These are phyloP conservation scores for Chroicocephalus ridibundus DNA, from an alignment of 2,113 vertebrate genomes.

Conservation along the genomic window DNA sequence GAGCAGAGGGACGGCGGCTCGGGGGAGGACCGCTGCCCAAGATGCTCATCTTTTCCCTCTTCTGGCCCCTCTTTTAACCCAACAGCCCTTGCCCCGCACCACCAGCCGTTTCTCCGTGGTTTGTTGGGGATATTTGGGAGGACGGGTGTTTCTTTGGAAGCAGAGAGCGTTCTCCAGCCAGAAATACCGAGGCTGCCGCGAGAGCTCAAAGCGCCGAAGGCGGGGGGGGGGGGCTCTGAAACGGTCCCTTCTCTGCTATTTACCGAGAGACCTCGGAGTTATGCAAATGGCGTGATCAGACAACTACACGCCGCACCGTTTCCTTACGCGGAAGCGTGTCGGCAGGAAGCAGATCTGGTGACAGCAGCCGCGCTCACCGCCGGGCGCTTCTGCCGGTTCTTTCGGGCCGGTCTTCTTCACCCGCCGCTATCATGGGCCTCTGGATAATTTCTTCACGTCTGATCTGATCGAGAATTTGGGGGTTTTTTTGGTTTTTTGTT, in stretches of 20 bases:
- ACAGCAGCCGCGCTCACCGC: background rate
- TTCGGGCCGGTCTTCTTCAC: background rate
- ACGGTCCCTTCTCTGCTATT: background rate
- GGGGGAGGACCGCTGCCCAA: rapidly evolving
- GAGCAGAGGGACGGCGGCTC: no score
- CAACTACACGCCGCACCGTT: background rate
- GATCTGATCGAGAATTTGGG: background rate
- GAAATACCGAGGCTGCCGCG: rapidly evolving
- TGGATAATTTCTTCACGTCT: background rate
- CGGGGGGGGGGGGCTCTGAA: no score
- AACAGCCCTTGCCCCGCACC: background rate
- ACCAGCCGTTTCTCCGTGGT: rapidly evolving
- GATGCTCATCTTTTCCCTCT: background rate
- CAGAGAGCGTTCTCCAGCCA: no score
- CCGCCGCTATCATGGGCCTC: background rate
- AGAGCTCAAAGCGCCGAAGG: rapidly evolving
- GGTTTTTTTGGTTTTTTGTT: background rate
- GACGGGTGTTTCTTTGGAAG: background rate
- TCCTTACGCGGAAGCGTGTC: background rate
- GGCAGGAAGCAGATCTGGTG: background rate
- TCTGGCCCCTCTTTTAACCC: background rate
- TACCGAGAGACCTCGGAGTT: background rate
- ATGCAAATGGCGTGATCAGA: background rate
- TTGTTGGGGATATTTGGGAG: rapidly evolving
- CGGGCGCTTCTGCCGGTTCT: background rate